These are phyloP conservation scores for Nasonia vitripennis DNA, from an alignment of 1,140 invertebrate species.

Conservation along the genomic window DNA sequence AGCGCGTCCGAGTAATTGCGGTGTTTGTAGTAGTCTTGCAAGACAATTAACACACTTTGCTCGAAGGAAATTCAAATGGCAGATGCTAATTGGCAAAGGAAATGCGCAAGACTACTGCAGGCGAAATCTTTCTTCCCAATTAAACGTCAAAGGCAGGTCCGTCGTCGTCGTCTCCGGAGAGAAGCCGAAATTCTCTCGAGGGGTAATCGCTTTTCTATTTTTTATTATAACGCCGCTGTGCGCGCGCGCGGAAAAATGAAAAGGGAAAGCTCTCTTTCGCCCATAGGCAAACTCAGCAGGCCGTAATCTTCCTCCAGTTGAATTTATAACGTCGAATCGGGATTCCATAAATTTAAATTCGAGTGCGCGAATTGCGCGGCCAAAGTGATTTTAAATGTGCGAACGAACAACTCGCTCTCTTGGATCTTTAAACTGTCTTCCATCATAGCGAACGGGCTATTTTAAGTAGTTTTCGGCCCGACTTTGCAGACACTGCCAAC, in stretches of 20 bases:
- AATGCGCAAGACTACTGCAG: not conserved
- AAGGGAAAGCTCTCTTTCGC: not conserved
- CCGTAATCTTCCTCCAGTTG: not conserved
- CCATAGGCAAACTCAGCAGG: not conserved
- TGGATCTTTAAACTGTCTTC: no score
- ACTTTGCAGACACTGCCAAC: no score
- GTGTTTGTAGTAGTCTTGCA: no score
- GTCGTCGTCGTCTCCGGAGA: not conserved
- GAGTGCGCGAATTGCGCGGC: no score
- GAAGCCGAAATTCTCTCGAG: not conserved
- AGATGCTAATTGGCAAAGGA: not conserved
- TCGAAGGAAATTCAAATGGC: no score
- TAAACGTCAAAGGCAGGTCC: slow-evolving; percentile 10
- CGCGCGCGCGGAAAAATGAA: not conserved
- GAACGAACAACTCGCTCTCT: no score
- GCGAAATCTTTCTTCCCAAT: not conserved
- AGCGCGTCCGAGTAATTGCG: no score
- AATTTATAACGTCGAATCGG: not conserved
- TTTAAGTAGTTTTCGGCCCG: no score
- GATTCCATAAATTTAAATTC: no score
- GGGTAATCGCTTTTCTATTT: slow-evolving; percentile 20
- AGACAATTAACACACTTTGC: no score
- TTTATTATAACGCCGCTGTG: not conserved
- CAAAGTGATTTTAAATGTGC: no score
- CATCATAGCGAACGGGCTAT: no score